Percentiles rank a stretch among this genome's conserved stretches.
These are phyloP conservation scores for Forbesichthys agassizii DNA, from an alignment of 2,113 vertebrate genomes.

Conservation along the genomic window DNA sequence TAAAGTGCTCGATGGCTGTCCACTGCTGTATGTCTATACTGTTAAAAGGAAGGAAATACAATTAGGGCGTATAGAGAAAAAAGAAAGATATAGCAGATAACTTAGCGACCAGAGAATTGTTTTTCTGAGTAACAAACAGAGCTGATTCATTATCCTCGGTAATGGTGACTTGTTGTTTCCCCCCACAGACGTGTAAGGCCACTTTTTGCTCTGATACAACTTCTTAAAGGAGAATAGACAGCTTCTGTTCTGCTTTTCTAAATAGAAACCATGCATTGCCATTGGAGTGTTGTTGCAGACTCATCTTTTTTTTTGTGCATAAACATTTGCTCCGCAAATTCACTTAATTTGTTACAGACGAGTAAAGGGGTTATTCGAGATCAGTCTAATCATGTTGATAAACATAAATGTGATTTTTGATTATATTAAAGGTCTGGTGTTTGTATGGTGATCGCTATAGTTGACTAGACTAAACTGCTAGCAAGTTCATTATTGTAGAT, in stretches of 20 bases:
- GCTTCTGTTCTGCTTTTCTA: background rate
- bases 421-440: no score
- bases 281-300: no score
- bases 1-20: slow-evolving; percentile 13
- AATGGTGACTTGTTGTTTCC: slow-evolving; percentile 11
- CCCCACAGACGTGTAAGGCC: background rate
- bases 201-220: slow-evolving; percentile 21
- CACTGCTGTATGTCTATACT: slow-evolving; percentile 5
- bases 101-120: slow-evolving; percentile 1
- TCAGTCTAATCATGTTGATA: no score
- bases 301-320: no score
- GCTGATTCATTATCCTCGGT: slow-evolving; percentile 44
- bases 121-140: slow-evolving; percentile 35
- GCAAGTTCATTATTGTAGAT: no score
- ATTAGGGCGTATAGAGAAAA: background rate
- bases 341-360: no score
- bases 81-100: slow-evolving; percentile 10
- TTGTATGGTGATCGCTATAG: no score
- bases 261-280: background rate
- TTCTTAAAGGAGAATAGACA: background rate
- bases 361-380: no score
- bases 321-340: no score
- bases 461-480: no score
- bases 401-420: no score
- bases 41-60: slow-evolving; percentile 17